Base-by-base conservation (phyloP, 2,888 invertebrate species). In the Leptopterna dolabrata region DNA sequence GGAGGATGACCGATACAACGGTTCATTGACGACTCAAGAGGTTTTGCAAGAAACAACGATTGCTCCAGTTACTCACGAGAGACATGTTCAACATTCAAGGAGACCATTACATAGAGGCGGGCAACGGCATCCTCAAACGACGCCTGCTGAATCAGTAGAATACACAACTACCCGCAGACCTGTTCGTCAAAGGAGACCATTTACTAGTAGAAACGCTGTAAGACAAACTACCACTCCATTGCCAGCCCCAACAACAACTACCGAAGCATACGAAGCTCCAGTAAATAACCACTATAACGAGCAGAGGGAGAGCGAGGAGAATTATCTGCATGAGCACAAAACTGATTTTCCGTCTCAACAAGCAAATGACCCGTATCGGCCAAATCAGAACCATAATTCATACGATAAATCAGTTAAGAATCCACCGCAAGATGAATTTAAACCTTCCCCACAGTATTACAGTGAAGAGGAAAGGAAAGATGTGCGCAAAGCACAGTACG, bases 201-300 rank as follows among this genome's bases (percentile, higher is more conserved):
- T 87, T 89, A 80, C 89, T 89, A 89, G 87, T 89, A 71, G 87
- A 88, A 55, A 89, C 89, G 63, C 70, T 83, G 19, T 91, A 93
- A 90, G 92, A 92, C 83, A 83, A 70, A 83, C 83, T 1, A 83
- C 83, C 7, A 83, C 83, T 30, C 92, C 85, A 4, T 36, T 76
- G 7, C 41, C 76, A 43, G 16, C 51, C 13, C 83, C 19, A 55
- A 92, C 93, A 19, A 92, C 93, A 82, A 92, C 93, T 89, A 88
- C 89, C 43, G 92, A 92, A 11, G 91, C 92, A 13, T 91, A 83
- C 16, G 47, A 83, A 29, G 19, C 47, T 24, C 14, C 71, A 13
- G 36, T 30, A 16, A 11, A 24, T 24, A 63, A 24, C 70, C 11
- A 83, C 24, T 83, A 83, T 41, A 51, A 81, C 47, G 70, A 63